Evolutionary conservation across 2,888 invertebrate species (phyloP), one percentile per base, ranked within the genome.

Genomic region (Leptinotarsa juncta): DNA sequence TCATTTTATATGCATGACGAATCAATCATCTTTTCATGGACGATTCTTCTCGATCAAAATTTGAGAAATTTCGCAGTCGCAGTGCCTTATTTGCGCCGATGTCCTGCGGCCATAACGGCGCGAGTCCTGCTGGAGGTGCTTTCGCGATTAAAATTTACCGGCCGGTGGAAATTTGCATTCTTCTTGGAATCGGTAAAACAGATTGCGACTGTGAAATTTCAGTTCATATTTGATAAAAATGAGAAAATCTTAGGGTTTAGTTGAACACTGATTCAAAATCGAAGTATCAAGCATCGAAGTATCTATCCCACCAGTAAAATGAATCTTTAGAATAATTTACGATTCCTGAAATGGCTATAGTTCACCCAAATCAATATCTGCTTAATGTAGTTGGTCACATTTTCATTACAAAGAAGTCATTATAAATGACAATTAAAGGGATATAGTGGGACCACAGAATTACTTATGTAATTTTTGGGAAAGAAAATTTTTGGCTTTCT

Each of bases 1-100:
- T 62, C 62, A 42, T 62, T 42, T 62, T 62, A 62, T 42, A 62
- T 62, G 62, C 62, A 62, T 62, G 62, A 62, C 62, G 62, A 62
- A 62, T 62, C 42, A 42, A 62, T 62, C 62, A 62, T 62, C 26
- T 32, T n/a, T 62, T 62, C 62, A 62, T 42, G 62, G 62, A 62
- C 15, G 62, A 62, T 62, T 62, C 62, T 62, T 42, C 62, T 26
- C n/a, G 62, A 62, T 57, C 20, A 57, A 57, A 57, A 23, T 62
- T 42, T 26, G 42, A 42, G 32, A 62, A 62, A 62, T 62, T 62
- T 62, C 42, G 62, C 62, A 42, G 32, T n/a, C 62, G n/a, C 32
- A 62, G 62, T 62, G 62, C 62, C 62, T 62, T 62, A 62, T 62
- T 62, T 18, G 32, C 62, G n/a, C 26, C 26, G 32, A 42, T n/a